A percentile compares a stretch with the other conserved stretches of the same genome.
Conservation (phyloP, 1,140 invertebrate species). For the Drosophila murphyi region DNA sequence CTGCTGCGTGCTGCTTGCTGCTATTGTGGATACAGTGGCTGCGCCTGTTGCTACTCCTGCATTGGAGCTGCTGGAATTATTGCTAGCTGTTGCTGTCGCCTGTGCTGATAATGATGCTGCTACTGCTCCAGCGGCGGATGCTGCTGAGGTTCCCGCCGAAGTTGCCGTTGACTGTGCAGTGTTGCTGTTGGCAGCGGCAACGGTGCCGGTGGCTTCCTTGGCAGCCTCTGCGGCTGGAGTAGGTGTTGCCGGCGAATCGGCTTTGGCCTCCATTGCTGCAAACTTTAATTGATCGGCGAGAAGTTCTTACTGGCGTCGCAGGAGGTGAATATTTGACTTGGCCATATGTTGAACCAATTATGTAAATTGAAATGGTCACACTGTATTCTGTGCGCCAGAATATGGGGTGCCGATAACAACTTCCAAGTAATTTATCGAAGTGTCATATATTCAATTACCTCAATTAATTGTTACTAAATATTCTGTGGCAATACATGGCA, state of each 20-base stretch:
- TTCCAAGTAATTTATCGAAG: not conserved
- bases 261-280: conserved; percentile 55
- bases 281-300: conserved; percentile 28
- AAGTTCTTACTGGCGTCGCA: conserved; percentile 42
- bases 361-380: conserved; percentile 14
- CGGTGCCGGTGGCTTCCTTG: conserved; percentile 11
- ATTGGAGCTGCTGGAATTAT: conserved; percentile 25
- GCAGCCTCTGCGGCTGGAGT: conserved; percentile 32
- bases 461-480: too few relatives aligned
- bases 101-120: conserved; percentile 7
- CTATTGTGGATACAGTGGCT: conserved; percentile 4
- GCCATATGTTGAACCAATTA: conserved; percentile 29
- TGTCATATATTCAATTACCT: not conserved
- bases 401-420: conserved; percentile 10
- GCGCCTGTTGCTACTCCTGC: conserved; percentile 16
- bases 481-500: too few relatives aligned
- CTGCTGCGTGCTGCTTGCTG: conserved; percentile 21
- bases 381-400: not conserved
- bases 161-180: conserved; percentile 30
- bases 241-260: conserved; percentile 57
- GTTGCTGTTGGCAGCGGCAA: not conserved
- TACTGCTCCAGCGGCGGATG: conserved; percentile 3
- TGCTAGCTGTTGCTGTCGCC: conserved; percentile 8
- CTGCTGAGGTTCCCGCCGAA: conserved; percentile 38
- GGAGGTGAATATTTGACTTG: conserved; percentile 20